Percentiles rank a stretch among this genome's conserved stretches.
Conservation (phyloP, 2,113 vertebrate species). For the Abramis brama region DNA sequence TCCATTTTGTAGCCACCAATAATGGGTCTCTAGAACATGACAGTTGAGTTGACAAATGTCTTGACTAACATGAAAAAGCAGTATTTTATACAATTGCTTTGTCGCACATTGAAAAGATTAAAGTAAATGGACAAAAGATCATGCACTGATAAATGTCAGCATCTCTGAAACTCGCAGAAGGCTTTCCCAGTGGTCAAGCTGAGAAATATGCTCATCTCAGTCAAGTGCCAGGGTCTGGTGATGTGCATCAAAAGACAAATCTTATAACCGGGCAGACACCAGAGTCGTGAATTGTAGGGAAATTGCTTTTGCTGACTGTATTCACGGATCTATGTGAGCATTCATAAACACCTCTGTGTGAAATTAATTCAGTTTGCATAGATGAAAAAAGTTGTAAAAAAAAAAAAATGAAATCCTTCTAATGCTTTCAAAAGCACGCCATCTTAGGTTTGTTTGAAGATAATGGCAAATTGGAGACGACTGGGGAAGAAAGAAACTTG, state of each 20-base stretch:
- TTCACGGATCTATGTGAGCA: slow-evolving; percentile 54
- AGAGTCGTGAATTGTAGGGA: slow-evolving; percentile 37
- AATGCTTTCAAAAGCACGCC: slow-evolving; percentile 63
- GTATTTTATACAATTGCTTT: slow-evolving; percentile 13
- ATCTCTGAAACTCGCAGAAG: background rate
- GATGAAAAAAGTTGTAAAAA: slow-evolving; percentile 31
- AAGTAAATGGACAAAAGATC: background rate
- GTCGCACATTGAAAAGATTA: background rate
- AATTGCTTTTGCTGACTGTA: slow-evolving; percentile 53
- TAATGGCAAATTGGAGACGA: slow-evolving; percentile 58
- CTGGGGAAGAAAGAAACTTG: slow-evolving; percentile 48
- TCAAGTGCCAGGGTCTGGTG: slow-evolving; percentile 36
- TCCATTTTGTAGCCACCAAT: background rate
- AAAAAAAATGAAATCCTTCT: slow-evolving; percentile 58
- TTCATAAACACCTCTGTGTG: slow-evolving; percentile 59
- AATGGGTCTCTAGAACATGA: background rate
- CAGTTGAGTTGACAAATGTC: background rate
- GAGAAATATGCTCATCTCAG: slow-evolving; percentile 33
- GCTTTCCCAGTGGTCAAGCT: slow-evolving; percentile 31
- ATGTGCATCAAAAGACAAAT: slow-evolving; percentile 45
- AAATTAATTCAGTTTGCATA: slow-evolving; percentile 61
- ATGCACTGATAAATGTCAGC: background rate
- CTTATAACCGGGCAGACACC: slow-evolving; percentile 45
- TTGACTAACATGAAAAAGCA: background rate
- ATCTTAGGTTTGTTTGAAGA: slow-evolving; percentile 70